phyloP scores from a whole-genome alignment of 2,113 vertebrate species.

The Scopus umbretta region DNA sequence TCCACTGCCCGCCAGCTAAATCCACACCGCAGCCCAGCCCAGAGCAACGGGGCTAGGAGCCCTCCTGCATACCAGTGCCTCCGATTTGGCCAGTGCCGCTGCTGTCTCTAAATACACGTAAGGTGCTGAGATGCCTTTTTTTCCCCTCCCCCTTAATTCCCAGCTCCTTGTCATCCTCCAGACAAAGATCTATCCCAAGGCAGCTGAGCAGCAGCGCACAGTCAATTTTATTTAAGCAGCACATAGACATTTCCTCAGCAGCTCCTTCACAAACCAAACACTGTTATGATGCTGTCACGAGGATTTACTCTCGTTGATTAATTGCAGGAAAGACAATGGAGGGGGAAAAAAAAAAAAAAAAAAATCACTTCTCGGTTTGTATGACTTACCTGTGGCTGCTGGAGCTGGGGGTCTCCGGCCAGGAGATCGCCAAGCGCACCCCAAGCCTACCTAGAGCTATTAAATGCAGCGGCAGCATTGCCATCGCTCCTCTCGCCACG shows the following conservation, averaged over 20 bases:
- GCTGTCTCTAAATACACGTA: not conserved
- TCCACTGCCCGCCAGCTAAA: not conserved
- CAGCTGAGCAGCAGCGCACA: not conserved
- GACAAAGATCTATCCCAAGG: not conserved
- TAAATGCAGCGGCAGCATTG: not conserved
- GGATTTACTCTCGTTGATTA: not conserved
- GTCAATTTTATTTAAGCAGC: not conserved
- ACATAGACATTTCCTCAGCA: not conserved
- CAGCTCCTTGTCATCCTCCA: conserved; percentile 20
- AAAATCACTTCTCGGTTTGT: not conserved
- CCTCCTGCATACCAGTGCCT: accelerated
- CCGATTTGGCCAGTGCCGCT: not conserved
- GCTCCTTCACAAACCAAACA: conserved; percentile 3
- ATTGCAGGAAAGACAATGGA: not conserved
- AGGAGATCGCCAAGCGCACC: not conserved
- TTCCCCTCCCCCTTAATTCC: not conserved
- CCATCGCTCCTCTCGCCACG: not conserved
- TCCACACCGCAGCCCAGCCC: not conserved
- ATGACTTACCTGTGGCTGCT: not conserved
- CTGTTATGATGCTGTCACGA: not conserved
- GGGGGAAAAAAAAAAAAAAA: too few species aligned
- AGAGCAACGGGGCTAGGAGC: not conserved
- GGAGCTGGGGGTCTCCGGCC: not conserved
- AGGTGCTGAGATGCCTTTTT: not conserved
- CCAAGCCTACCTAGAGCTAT: not conserved